Evolutionary conservation across 2,113 vertebrate species (phyloP).

Genomic region (Melanocharis versteri): DNA sequence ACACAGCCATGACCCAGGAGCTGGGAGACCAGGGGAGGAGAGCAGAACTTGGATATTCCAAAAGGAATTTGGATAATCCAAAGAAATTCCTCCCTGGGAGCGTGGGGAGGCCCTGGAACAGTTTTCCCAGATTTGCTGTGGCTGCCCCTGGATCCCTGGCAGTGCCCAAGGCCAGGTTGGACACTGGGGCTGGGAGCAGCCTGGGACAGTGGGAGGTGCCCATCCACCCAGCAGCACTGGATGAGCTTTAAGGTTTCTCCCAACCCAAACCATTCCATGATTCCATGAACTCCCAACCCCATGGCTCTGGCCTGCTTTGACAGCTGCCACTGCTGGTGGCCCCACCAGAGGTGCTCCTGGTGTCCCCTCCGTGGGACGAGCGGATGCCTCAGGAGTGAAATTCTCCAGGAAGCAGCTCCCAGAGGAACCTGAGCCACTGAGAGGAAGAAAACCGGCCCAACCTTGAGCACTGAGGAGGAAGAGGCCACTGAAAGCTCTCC

Average conservation of each 20-base stretch:
- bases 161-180: not conserved
- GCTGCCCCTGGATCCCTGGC: not conserved
- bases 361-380: not conserved
- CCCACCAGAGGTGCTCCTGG: not conserved
- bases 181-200: not conserved
- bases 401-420: not conserved
- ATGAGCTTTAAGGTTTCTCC: not conserved
- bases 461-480: not conserved
- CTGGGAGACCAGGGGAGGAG: not conserved
- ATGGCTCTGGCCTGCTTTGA: not conserved
- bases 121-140: not conserved
- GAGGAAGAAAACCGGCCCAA: not conserved
- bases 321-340: not conserved
- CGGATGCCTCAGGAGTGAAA: not conserved
- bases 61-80: not conserved
- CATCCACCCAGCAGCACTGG: not conserved
- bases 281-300: not conserved
- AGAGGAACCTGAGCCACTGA: not conserved
- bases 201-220: not conserved
- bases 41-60: not conserved
- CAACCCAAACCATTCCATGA: not conserved
- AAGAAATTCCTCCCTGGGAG: rapidly evolving
- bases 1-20: not conserved
- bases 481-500: not conserved
- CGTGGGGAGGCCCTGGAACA: not conserved